phyloP scores from a whole-genome alignment of 2,888 invertebrate species.

The Epirrita christyi region DNA sequence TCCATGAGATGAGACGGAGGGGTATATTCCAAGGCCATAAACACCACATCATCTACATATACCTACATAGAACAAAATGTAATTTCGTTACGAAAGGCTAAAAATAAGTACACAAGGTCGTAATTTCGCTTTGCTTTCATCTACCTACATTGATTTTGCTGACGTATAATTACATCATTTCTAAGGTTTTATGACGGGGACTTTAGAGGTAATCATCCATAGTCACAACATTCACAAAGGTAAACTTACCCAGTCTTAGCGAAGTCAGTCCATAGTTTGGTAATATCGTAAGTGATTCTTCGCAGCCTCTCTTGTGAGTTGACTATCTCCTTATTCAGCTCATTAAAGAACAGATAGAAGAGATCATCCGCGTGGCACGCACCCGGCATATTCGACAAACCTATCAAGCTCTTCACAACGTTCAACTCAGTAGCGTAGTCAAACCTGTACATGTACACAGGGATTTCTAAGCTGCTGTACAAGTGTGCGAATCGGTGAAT shows the following conservation, averaged over 20 bases:
- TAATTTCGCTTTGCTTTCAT: too few relatives aligned
- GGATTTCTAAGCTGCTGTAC: conserved; percentile 43
- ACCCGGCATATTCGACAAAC: conserved; percentile 53
- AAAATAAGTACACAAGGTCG: too few relatives aligned
- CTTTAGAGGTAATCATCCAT: too few relatives aligned
- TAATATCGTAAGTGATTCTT: conserved; percentile 60
- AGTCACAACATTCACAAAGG: not conserved
- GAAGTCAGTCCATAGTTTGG: conserved; percentile 75
- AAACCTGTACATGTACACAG: conserved; percentile 62
- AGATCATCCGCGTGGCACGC: conserved; percentile 79
- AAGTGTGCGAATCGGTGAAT: conserved; percentile 58
- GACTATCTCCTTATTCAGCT: conserved; percentile 55
- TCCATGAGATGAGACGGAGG: too few relatives aligned
- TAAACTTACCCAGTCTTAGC: conserved; percentile 62
- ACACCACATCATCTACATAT: too few relatives aligned
- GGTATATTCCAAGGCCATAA: too few relatives aligned
- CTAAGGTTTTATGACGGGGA: too few relatives aligned
- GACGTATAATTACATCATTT: too few relatives aligned
- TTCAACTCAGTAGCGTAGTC: conserved; percentile 62
- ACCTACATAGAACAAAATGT: too few relatives aligned
- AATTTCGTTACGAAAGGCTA: too few relatives aligned
- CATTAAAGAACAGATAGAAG: conserved; percentile 71
- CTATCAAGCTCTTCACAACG: conserved; percentile 49
- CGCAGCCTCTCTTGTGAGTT: conserved; percentile 51
- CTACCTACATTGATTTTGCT: too few relatives aligned